These are phyloP conservation scores for Peromyscus melanophrys DNA, from an alignment of 2,797 vertebrate genomes.

Conservation along the genomic window DNA sequence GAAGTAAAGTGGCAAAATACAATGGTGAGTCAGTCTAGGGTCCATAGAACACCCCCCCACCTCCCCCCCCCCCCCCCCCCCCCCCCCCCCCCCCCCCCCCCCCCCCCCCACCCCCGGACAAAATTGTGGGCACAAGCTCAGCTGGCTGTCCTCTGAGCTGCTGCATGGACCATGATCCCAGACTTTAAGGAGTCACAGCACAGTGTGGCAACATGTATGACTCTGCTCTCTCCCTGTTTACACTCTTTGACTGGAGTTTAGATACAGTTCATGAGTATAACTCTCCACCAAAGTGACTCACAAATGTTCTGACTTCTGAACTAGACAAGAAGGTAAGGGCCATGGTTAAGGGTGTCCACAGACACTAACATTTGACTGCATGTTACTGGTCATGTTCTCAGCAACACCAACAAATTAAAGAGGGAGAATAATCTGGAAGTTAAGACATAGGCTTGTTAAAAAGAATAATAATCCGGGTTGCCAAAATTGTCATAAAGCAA, in stretches of 20 bases:
- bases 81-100: too few species aligned
- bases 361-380: slow-evolving; percentile 44
- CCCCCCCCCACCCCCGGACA: neutral
- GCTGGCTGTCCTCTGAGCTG: neutral
- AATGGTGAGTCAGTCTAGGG: neutral
- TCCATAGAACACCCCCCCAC: neutral
- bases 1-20: neutral
- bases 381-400: neutral
- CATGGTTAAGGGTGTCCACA: slow-evolving; percentile 52
- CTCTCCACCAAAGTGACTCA: neutral
- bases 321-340: neutral
- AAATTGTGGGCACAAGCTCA: neutral
- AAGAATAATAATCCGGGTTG: slow-evolving; percentile 25
- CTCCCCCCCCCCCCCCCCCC: neutral
- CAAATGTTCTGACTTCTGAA: neutral
- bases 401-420: slow-evolving; percentile 39
- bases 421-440: slow-evolving; percentile 79
- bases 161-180: neutral
- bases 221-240: neutral
- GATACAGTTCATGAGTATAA: neutral
- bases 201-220: neutral
- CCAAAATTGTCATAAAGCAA: slow-evolving; percentile 76
- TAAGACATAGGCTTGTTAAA: slow-evolving; percentile 43
- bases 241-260: neutral
- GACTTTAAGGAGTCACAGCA: neutral